Evolutionary conservation across 30 jellyfish, hydroid and myxozoan genomes (phyloP).

Genomic region (Turritopsis dohrnii): DNA sequence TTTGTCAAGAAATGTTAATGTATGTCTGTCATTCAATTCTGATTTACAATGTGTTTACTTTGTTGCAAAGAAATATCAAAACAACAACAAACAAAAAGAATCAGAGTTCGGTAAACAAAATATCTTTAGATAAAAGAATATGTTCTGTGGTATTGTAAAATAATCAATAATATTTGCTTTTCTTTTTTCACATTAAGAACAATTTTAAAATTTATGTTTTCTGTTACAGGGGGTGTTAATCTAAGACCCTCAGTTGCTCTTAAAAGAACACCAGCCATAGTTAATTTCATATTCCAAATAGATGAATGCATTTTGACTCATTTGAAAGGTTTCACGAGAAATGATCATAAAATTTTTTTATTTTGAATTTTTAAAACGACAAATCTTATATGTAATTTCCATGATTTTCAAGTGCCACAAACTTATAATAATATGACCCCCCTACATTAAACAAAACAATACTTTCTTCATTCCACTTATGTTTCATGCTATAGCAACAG

Average conservation of each 20-base stretch:
- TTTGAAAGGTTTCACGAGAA: too few relatives aligned
- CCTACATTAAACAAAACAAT: background rate
- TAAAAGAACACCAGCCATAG: too few relatives aligned
- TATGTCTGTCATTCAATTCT: background rate
- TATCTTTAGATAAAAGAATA: background rate
- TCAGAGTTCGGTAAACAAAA: background rate
- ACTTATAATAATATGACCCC: background rate
- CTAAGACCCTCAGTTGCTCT: too few relatives aligned
- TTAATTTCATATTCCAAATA: too few relatives aligned
- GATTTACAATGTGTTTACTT: background rate
- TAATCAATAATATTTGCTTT: background rate
- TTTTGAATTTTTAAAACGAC: too few relatives aligned
- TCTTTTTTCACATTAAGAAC: background rate
- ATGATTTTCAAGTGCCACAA: background rate
- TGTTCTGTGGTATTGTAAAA: constrained; percentile 1
- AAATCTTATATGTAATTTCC: background rate
- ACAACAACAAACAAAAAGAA: background rate
- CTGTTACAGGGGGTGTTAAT: background rate
- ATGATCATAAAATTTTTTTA: too few relatives aligned
- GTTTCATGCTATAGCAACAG: background rate
- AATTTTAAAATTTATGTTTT: background rate
- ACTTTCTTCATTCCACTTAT: background rate
- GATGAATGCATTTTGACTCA: too few relatives aligned
- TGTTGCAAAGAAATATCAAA: background rate
- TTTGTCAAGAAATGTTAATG: background rate